Percentiles rank a stretch among this genome's conserved stretches.
phyloP scores from a whole-genome alignment of 2,113 vertebrate species.

The Erinaceus europaeus region DNA sequence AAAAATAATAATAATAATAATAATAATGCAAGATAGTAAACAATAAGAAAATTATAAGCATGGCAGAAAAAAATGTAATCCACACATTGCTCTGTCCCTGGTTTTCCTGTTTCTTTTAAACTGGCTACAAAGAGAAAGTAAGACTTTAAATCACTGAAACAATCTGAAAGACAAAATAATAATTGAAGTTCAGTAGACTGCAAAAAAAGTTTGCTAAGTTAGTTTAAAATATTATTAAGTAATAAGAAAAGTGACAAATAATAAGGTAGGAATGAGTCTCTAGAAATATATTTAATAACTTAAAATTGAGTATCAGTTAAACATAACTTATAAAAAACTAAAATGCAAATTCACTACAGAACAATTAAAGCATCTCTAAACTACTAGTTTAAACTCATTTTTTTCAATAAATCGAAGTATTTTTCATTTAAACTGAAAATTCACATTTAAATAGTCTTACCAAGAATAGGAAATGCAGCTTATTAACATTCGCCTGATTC shows the following conservation, averaged over 20 bases:
- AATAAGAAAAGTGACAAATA: slow-evolving; percentile 24
- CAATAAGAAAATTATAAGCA: slow-evolving; percentile 70
- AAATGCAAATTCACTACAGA: slow-evolving; percentile 43
- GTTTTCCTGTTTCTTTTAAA: slow-evolving; percentile 79
- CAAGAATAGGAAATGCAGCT: slow-evolving; percentile 74
- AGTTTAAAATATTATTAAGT: slow-evolving; percentile 36
- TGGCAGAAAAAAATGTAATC: slow-evolving; percentile 74
- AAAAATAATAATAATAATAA: too few species aligned
- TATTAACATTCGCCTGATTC: slow-evolving; percentile 47
- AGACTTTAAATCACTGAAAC: slow-evolving; percentile 61
- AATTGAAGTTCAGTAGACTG: slow-evolving; percentile 37
- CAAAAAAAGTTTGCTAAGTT: slow-evolving; percentile 3
- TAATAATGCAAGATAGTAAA: slow-evolving; percentile 75
- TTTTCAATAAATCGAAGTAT: slow-evolving; percentile 40
- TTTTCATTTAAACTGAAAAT: slow-evolving; percentile 19
- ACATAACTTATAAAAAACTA: slow-evolving; percentile 8
- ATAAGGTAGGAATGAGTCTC: not conserved
- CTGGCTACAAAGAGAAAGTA: slow-evolving; percentile 75
- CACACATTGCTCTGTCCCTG: slow-evolving; percentile 77
- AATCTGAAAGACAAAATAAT: slow-evolving; percentile 17
- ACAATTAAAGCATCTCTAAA: slow-evolving; percentile 39
- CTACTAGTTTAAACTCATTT: not conserved
- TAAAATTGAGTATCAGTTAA: slow-evolving; percentile 26
- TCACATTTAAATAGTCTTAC: slow-evolving; percentile 79
- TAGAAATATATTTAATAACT: not conserved